Conservation (phyloP, 2,797 vertebrate species). For the Microctenopoma lineatum region DNA sequence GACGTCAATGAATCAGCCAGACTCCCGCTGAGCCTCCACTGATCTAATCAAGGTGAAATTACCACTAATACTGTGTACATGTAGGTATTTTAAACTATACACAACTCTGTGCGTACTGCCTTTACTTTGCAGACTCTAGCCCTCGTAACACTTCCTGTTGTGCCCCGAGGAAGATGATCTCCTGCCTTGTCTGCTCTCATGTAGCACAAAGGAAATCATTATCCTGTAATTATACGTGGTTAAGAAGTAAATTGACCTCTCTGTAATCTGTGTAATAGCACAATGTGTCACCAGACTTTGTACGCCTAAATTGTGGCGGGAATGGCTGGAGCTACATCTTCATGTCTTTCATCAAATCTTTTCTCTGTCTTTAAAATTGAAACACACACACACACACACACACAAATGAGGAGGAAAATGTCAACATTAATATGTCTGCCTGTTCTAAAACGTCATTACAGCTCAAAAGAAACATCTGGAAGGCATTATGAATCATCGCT, state of each 20-base stretch:
- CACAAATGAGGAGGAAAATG: background rate
- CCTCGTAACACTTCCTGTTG: constrained; percentile 45
- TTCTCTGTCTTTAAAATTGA: background rate
- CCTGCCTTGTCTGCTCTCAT: constrained; percentile 28
- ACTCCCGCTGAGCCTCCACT: background rate
- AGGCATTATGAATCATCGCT: constrained; percentile 65
- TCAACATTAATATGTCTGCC: constrained; percentile 3
- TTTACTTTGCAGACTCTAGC: background rate
- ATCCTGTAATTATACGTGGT: constrained; percentile 66
- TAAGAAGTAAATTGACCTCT: constrained; percentile 55
- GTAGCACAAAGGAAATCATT: constrained; percentile 71
- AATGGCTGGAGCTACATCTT: background rate
- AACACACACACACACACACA: background rate
- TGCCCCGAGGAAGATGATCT: constrained; percentile 38
- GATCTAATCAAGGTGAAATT: constrained; percentile 20
- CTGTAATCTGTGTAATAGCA: constrained; percentile 59
- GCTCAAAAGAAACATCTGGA: constrained; percentile 68
- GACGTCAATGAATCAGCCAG: constrained; percentile 10
- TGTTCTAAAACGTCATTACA: constrained; percentile 11
- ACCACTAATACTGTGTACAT: background rate
- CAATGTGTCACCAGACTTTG: constrained; percentile 41
- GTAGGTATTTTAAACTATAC: background rate
- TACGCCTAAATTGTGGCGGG: constrained; percentile 21
- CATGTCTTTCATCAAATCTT: background rate
- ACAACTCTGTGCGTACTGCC: background rate